Conservation (phyloP, 2,888 invertebrate genomes). For the Tipula helvola region DNA sequence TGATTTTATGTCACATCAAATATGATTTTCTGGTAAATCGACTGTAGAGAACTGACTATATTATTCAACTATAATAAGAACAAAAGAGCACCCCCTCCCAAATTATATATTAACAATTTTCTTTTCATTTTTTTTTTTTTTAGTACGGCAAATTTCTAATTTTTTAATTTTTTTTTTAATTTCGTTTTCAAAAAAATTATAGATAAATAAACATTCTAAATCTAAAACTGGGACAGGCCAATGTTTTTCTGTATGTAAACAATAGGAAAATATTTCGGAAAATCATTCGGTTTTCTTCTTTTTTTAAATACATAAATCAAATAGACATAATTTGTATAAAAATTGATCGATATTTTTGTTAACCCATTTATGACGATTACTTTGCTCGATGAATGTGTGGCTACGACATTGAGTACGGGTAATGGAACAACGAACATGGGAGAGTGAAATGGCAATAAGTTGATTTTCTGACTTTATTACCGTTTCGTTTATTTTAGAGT, state of each 20-base stretch:
- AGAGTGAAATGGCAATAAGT: too few species aligned
- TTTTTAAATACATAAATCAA: neutral
- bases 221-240: neutral
- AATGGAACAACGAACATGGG: too few species aligned
- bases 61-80: neutral
- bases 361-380: too few species aligned
- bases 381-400: too few species aligned
- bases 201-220: neutral
- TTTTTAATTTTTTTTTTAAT: neutral
- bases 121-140: neutral
- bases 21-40: neutral
- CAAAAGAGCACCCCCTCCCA: neutral
- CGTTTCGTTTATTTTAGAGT: too few species aligned
- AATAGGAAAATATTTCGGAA: neutral
- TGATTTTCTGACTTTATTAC: too few species aligned
- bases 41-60: neutral
- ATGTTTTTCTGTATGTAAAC: neutral
- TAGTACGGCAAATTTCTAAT: neutral
- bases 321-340: neutral
- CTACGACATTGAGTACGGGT: too few species aligned
- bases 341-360: neutral
- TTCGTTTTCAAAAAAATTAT: neutral
- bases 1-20: neutral
- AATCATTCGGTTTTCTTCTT: neutral
- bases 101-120: neutral